Evolutionary conservation across 2,888 invertebrate genomes (phyloP), one percentile per base, ranked within the genome.

Genomic region (Selenia dentaria): DNA sequence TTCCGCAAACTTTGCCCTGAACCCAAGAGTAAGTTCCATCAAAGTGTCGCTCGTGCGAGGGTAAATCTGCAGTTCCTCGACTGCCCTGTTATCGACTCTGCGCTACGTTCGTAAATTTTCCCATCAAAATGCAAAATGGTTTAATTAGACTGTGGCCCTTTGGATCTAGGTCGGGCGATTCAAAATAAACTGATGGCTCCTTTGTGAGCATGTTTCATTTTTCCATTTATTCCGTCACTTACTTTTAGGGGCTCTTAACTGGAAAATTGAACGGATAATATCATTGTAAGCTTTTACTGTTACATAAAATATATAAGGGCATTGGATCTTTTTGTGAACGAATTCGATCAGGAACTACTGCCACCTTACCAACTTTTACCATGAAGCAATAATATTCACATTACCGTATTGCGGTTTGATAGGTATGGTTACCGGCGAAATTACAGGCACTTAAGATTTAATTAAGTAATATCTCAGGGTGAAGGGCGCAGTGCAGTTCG

Each of bases 91-190:
- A 79, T 79, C 75, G 77, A 72, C 74, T 71, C 70, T 70, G n/a
- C n/a, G 75, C 72, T 75, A 70, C 78, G 71, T 77, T 83, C 85
- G 83, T 87, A 85, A 88, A 89, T 87, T 88, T 83, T 70, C 74
- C 83, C 79, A 88, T 88, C 86, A 88, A 88, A 87, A 89, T 89
- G 88, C 89, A 89, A 89, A 89, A 89, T 83, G 84, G 82, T 80
- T 88, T 87, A 89, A 88, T 87, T 88, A 89, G 81, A 83, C 82
- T 83, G 84, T 84, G 79, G 85, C 86, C 85, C 84, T 37, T 74
- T 57, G 76, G 75, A 87, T 88, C 77, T 85, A 80, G 88, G 87
- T 82, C 85, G 79, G 82, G 78, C 83, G 81, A 70, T 82, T 83
- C 83, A 72, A 79, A 75, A 82, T 78, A 81, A 85, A 84, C 84